These are phyloP conservation scores for Argyrosomus japonicus DNA, from an alignment of 2,113 vertebrate species.

Conservation along the genomic window DNA sequence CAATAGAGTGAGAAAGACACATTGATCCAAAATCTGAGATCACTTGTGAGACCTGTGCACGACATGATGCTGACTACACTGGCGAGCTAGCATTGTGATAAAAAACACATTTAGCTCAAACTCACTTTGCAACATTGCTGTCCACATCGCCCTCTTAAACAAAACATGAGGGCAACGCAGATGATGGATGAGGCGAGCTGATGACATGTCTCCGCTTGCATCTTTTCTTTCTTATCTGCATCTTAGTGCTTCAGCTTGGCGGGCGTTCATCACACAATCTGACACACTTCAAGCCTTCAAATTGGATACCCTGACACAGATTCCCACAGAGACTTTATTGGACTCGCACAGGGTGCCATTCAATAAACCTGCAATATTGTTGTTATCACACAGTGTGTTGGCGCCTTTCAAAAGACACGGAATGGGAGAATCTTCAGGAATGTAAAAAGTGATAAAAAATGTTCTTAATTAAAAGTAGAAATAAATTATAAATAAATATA, in stretches of 20 bases:
- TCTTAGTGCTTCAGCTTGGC: neutral
- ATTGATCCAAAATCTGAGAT: neutral
- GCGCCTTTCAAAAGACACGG: neutral
- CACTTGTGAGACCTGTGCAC: neutral
- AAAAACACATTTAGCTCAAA: neutral
- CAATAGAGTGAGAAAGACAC: no score
- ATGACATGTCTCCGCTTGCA: neutral
- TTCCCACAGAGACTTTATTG: neutral
- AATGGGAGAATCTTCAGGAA: neutral
- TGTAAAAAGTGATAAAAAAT: neutral
- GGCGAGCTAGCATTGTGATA: neutral
- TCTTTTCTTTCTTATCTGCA: neutral
- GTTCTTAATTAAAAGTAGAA: no score
- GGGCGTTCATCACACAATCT: neutral
- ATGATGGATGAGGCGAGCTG: neutral
- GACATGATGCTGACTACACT: neutral
- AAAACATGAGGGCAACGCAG: neutral
- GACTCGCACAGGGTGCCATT: neutral
- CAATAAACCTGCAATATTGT: neutral
- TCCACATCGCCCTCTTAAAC: neutral
- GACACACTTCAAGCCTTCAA: neutral
- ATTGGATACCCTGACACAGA: neutral
- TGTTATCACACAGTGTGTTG: neutral
- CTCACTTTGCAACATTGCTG: neutral
- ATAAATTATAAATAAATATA: no score